Evolutionary conservation across 2,888 invertebrate genomes (phyloP).

Genomic region (Meandrusa payeni): DNA sequence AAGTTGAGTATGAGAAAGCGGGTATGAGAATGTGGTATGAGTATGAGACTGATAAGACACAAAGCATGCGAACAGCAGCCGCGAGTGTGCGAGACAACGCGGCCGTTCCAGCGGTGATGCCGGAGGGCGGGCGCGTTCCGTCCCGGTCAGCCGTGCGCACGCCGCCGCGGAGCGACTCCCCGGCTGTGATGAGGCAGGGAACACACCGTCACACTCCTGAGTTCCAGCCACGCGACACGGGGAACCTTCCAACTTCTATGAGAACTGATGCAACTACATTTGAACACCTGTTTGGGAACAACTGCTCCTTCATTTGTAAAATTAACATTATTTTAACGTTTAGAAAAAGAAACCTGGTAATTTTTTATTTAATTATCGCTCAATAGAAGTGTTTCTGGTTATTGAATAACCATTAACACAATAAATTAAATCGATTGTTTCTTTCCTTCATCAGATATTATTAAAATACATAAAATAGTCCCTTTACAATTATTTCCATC

Average conservation of each 20-base stretch:
- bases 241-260: slow-evolving; percentile 25
- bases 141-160: slow-evolving; percentile 37
- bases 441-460: no score
- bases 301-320: slow-evolving; percentile 4
- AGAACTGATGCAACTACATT: slow-evolving; percentile 8
- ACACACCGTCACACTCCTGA: slow-evolving; percentile 92
- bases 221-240: slow-evolving; percentile 82
- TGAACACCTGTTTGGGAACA: slow-evolving; percentile 18
- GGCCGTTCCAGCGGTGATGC: no score
- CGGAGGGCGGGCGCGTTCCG: no score
- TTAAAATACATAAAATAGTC: no score
- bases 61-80: slow-evolving; percentile 31
- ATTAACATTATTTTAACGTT: no score
- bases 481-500: no score
- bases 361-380: no score
- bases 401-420: no score
- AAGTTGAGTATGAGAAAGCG: slow-evolving; percentile 21
- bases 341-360: no score
- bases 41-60: slow-evolving; percentile 10
- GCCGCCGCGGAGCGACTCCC: slow-evolving; percentile 92
- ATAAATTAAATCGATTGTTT: no score
- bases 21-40: slow-evolving; percentile 17
- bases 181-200: slow-evolving; percentile 94
- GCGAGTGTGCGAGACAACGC: slow-evolving; percentile 50
- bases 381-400: no score